These are phyloP conservation scores for Probosciger aterrimus DNA, from an alignment of 2,113 vertebrate species.

Conservation along the genomic window DNA sequence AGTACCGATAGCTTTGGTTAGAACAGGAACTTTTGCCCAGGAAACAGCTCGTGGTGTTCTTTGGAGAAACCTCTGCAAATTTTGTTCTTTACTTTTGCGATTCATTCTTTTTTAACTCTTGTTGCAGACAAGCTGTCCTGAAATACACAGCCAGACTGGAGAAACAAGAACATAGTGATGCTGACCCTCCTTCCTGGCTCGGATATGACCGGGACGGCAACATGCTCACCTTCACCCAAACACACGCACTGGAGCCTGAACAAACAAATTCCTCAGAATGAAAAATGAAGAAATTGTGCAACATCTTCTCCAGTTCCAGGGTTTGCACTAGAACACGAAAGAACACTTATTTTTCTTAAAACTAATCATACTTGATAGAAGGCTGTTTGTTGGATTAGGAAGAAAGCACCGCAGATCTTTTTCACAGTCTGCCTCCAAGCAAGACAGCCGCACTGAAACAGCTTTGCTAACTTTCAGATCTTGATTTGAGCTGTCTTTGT, in stretches of 20 bases:
- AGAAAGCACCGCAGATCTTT: not conserved
- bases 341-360: not conserved
- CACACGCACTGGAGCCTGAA: not conserved
- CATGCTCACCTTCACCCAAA: not conserved
- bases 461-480: not conserved
- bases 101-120: not conserved
- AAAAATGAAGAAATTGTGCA: not conserved
- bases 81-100: not conserved
- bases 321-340: not conserved
- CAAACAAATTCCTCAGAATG: not conserved
- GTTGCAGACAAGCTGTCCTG: conserved; percentile 72
- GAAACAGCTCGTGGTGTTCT: not conserved
- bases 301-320: not conserved
- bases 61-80: not conserved
- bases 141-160: conserved; percentile 67
- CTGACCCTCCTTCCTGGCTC: conserved; percentile 70
- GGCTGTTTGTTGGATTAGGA: not conserved
- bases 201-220: conserved; percentile 46
- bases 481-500: not conserved
- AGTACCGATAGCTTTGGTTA: not conserved
- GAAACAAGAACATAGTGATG: conserved; percentile 71
- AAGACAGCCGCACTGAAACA: not conserved
- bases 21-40: not conserved
- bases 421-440: not conserved
- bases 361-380: conserved; percentile 23